Evolutionary conservation across 2,113 vertebrate genomes (phyloP), one percentile per base, ranked within the genome.

Genomic region (Ochotona princeps): DNA sequence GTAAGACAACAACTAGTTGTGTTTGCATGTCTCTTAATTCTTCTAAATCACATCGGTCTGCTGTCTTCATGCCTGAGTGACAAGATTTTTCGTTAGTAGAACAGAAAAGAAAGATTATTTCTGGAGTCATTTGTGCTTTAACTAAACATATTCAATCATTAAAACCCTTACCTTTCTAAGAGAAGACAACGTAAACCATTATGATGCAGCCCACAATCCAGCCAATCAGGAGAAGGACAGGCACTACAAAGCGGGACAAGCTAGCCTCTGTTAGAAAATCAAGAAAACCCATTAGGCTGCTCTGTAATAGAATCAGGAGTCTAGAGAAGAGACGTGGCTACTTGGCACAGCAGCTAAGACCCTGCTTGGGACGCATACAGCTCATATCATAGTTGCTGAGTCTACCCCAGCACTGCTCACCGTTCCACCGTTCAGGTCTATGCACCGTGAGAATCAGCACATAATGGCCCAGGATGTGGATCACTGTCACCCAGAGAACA

Each of bases 121-220:
- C 54, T n/a, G 2, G 30, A 84, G 44, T 15, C 93, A 86, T 30
- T 5, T 1, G 38, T 76, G 32, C 28, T 2, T 3, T 9, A 23
- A 83, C 21, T 8, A 54, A 88, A 65, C 28, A 79, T 69, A 38
- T 44, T 79, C 12, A 47, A 35, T 44, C 28, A 75, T 26, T 25
- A 76, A 20, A 94, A 89, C 94, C 76, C 49, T 96, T 96, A 88
- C 93, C 87, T 83, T 96, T 15, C 97, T 98, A 98, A 61, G 96
- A 98, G 96, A 99, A 98, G 95, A 98, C 97, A 2, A 98, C 95
- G 83, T 98, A 98, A 5, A 98, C 96, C 97, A 98, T 96, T 35
- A 98, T 84, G 0, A 97, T 96, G 81, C 98, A 98, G 5, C 98
- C 98, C 93, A 98, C 84, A 30, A 99, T 97, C 98, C 98, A 99